phyloP scores from a whole-genome alignment of 2,888 invertebrate genomes.

The Cheilosia scutellata region DNA sequence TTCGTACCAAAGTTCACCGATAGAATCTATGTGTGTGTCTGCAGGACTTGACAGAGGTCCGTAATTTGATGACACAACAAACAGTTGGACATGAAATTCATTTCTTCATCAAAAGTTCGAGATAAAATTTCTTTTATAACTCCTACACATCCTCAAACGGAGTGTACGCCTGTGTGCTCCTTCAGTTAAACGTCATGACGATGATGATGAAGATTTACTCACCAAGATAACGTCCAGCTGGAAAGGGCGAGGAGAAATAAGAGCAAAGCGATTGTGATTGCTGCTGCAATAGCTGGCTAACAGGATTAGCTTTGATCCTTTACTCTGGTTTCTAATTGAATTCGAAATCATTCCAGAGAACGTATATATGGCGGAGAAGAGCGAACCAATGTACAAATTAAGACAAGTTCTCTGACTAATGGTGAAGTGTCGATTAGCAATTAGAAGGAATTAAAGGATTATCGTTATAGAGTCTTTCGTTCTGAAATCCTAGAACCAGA shows the following conservation, averaged over 20 bases:
- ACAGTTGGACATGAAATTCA: constrained; percentile 59
- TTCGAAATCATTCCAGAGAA: constrained; percentile 49
- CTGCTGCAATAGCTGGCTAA: constrained; percentile 55
- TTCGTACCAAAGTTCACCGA: constrained; percentile 29
- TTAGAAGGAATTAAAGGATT: constrained; percentile 69
- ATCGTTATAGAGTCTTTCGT: constrained; percentile 24
- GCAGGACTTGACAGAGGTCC: constrained; percentile 32
- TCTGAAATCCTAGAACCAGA: neutral
- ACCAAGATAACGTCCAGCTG: constrained; percentile 48
- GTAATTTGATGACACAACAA: constrained; percentile 67
- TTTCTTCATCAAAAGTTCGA: constrained; percentile 48
- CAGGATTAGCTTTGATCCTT: constrained; percentile 73
- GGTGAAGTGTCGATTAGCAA: constrained; percentile 74
- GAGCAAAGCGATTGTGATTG: constrained; percentile 43
- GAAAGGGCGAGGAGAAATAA: constrained; percentile 17
- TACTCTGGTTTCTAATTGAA: constrained; percentile 72
- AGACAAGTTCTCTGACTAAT: constrained; percentile 67
- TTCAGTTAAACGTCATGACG: constrained; percentile 7
- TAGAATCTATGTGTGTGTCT: constrained; percentile 23
- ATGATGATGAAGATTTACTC: constrained; percentile 59
- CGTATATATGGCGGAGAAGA: neutral
- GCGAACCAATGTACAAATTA: constrained; percentile 60
- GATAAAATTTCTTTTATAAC: constrained; percentile 36
- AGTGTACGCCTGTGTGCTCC: constrained; percentile 3
- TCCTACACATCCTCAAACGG: constrained; percentile 6